Percentiles rank a stretch among this genome's conserved stretches.
These are phyloP conservation scores for Psephotus haematonotus DNA, from an alignment of 2,113 vertebrate genomes.

Conservation along the genomic window DNA sequence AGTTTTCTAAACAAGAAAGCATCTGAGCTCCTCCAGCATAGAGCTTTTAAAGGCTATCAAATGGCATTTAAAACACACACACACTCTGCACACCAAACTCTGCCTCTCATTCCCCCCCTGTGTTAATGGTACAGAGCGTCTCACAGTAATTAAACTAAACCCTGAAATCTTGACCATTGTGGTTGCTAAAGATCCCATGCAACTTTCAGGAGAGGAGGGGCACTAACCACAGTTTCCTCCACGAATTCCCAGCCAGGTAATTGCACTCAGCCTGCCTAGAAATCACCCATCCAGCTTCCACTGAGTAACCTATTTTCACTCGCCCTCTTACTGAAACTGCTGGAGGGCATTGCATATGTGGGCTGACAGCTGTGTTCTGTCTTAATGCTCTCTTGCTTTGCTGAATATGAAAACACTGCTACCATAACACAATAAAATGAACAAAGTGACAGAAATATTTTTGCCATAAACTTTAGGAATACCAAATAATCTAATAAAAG, in stretches of 20 bases:
- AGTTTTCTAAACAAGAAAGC: slow-evolving; percentile 30
- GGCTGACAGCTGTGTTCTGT: slow-evolving; percentile 27
- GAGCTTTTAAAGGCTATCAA: slow-evolving; percentile 12
- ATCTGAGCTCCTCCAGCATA: background rate
- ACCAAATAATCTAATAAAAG: slow-evolving; percentile 26
- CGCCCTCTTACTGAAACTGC: background rate
- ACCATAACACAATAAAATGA: slow-evolving; percentile 48
- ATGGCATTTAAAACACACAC: slow-evolving; percentile 17
- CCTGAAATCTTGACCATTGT: background rate
- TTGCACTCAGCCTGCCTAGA: background rate
- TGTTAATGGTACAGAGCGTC: background rate
- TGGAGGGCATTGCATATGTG: accelerated
- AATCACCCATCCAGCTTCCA: background rate
- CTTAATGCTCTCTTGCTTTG: background rate
- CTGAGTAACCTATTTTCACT: background rate
- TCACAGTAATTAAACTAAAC: slow-evolving; percentile 30
- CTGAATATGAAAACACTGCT: slow-evolving; percentile 50
- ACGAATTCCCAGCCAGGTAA: slow-evolving; percentile 33
- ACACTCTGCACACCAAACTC: background rate
- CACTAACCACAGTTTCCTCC: slow-evolving; percentile 10
- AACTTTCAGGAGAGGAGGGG: background rate
- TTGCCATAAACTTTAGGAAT: slow-evolving; percentile 20
- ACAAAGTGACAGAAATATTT: slow-evolving; percentile 34
- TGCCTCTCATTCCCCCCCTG: background rate
- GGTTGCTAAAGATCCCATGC: background rate